Evolutionary conservation across 2,888 invertebrate genomes (phyloP).

Genomic region (Diaprepes abbreviatus): DNA sequence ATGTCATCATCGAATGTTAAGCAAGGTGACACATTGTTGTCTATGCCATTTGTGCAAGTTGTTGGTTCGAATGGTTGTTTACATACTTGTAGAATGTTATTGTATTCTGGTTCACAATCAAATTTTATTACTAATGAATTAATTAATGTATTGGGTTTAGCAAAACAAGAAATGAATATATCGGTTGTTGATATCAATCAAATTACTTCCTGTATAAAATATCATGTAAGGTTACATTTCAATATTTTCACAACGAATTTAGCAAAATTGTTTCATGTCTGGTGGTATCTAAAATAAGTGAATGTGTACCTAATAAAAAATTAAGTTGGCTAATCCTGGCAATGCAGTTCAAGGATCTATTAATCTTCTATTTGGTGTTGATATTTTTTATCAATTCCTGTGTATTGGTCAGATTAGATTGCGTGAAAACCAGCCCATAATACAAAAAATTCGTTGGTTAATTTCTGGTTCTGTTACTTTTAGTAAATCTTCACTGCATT

Average conservation of each 20-base stretch:
- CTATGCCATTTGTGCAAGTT: constrained; percentile 17
- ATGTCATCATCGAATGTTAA: neutral
- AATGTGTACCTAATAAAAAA: neutral
- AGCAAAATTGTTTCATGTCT: neutral
- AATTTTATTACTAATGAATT: neutral
- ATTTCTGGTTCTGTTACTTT: neutral
- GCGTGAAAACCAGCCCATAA: neutral
- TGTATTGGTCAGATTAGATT: constrained; percentile 4
- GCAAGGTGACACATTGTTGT: neutral
- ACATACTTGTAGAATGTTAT: neutral
- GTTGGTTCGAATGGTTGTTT: neutral
- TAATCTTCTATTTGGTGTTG: constrained; percentile 17
- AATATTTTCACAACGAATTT: neutral
- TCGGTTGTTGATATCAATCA: neutral
- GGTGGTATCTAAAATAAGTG: neutral
- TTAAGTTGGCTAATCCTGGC: neutral
- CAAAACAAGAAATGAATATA: neutral
- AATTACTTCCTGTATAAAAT: neutral
- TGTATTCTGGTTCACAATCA: neutral
- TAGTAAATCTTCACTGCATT: neutral
- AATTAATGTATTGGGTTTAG: neutral
- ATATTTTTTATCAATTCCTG: neutral
- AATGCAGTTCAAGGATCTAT: neutral
- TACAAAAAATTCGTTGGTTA: constrained; percentile 2
- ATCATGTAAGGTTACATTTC: neutral